Percentiles rank a stretch among this genome's conserved stretches.
These are phyloP conservation scores for Cheilosia soror DNA, from an alignment of 2,888 invertebrate species.

Conservation along the genomic window DNA sequence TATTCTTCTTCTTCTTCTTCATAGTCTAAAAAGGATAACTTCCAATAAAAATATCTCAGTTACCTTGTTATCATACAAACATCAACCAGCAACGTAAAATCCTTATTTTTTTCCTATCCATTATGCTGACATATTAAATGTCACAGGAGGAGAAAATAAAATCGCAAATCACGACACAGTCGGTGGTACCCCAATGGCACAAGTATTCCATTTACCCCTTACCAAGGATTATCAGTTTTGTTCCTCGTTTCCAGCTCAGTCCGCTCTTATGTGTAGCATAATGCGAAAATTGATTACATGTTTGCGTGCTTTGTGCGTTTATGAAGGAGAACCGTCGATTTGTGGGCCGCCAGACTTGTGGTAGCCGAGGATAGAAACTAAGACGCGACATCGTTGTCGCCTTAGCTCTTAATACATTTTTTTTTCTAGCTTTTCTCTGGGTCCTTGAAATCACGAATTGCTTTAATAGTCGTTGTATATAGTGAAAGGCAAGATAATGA, in stretches of 20 bases:
- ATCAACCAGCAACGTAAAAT: conserved; percentile 2
- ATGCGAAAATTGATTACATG: conserved; percentile 45
- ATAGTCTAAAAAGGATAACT: not conserved
- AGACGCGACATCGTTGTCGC: conserved; percentile 17
- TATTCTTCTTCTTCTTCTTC: not conserved
- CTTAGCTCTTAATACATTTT: conserved; percentile 11
- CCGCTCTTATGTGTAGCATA: not conserved
- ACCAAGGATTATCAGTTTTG: conserved; percentile 38
- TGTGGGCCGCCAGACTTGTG: conserved; percentile 3
- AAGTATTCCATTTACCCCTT: conserved; percentile 33
- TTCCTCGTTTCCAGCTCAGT: not conserved
- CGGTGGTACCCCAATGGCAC: conserved; percentile 44
- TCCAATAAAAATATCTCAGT: not conserved
- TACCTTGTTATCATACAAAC: conserved; percentile 1
- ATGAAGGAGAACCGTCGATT: conserved; percentile 4
- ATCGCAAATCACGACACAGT: conserved; percentile 48
- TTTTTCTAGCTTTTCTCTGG: not conserved
- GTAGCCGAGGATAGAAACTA: not conserved
- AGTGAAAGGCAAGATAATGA: conserved; percentile 41
- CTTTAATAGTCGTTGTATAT: not conserved
- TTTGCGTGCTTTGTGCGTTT: conserved; percentile 48
- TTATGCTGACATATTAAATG: conserved; percentile 25
- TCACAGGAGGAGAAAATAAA: not conserved
- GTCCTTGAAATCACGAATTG: conserved; percentile 44
- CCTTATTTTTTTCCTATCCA: not conserved